Conservation (phyloP, 2,113 vertebrate species). For the Alligator sinensis region DNA sequence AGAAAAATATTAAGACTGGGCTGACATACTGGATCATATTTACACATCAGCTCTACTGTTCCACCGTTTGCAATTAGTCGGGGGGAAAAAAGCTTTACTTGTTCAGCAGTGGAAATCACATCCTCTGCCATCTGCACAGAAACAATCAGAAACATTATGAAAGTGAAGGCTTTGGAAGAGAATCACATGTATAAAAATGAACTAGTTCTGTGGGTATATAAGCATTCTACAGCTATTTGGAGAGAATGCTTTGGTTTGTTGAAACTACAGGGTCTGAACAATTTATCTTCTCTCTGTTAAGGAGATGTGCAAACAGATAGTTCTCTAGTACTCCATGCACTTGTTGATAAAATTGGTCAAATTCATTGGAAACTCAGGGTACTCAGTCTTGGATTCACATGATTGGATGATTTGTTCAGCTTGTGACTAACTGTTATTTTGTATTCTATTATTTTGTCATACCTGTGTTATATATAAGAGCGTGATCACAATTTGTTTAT, state of each 20-base stretch:
- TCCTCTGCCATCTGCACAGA: background rate
- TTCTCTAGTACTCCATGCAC: background rate
- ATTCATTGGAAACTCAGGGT: background rate
- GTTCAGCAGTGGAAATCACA: background rate
- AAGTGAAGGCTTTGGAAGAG: background rate
- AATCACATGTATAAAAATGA: background rate
- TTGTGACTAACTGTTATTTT: background rate
- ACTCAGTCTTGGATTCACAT: background rate
- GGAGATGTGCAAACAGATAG: too few species aligned
- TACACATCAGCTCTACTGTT: too few species aligned
- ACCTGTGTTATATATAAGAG: background rate
- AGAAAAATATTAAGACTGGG: too few species aligned
- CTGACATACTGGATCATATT: too few species aligned
- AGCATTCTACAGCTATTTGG: background rate
- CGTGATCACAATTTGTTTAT: background rate
- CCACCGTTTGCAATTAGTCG: too few species aligned
- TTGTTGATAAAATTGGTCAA: background rate
- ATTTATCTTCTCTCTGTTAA: background rate
- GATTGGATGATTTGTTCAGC: too few species aligned
- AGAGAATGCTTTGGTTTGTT: background rate
- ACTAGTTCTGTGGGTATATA: background rate
- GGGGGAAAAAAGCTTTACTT: background rate
- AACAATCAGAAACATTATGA: background rate
- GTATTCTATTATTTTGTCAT: background rate
- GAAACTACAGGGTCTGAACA: background rate